A percentile compares a stretch with the other conserved stretches of the same genome.
Evolutionary conservation across 2,888 invertebrate genomes (phyloP).

Genomic region (Microctonus aethiopoides): DNA sequence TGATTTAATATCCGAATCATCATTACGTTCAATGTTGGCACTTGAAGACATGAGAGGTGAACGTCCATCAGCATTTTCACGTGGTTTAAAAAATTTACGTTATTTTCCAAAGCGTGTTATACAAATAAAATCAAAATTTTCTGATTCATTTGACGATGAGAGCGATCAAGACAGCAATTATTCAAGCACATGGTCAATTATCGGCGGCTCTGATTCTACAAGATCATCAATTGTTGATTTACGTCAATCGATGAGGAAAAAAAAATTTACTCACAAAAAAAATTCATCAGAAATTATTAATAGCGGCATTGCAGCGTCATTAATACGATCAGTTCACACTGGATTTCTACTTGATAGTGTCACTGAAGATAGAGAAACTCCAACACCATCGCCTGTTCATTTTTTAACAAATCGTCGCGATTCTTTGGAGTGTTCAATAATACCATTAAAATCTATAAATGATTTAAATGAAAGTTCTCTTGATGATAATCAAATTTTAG

Average conservation of each 20-base stretch:
- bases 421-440: neutral
- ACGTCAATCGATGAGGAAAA: conserved; percentile 45
- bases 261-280: conserved; percentile 52
- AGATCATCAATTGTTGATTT: conserved; percentile 49
- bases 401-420: conserved; percentile 41
- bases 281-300: conserved; percentile 68
- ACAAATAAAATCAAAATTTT: conserved; percentile 67
- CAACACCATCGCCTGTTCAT: conserved; percentile 53
- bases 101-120: conserved; percentile 73
- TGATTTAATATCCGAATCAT: conserved; percentile 65
- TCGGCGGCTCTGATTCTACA: conserved; percentile 50
- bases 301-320: conserved; percentile 73
- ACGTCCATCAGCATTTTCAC: conserved; percentile 67
- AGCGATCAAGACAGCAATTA: conserved; percentile 62
- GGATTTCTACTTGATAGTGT: conserved; percentile 58
- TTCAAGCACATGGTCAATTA: conserved; percentile 50
- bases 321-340: conserved; percentile 73
- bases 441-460: neutral
- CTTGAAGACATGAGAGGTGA: conserved; percentile 74
- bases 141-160: conserved; percentile 69
- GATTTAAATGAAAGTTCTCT: conserved; percentile 9
- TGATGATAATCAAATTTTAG: neutral
- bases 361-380: conserved; percentile 57
- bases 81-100: conserved; percentile 75
- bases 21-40: conserved; percentile 64